Base-by-base conservation (phyloP, 1,140 invertebrate species). In the Piezodorus guildinii region DNA sequence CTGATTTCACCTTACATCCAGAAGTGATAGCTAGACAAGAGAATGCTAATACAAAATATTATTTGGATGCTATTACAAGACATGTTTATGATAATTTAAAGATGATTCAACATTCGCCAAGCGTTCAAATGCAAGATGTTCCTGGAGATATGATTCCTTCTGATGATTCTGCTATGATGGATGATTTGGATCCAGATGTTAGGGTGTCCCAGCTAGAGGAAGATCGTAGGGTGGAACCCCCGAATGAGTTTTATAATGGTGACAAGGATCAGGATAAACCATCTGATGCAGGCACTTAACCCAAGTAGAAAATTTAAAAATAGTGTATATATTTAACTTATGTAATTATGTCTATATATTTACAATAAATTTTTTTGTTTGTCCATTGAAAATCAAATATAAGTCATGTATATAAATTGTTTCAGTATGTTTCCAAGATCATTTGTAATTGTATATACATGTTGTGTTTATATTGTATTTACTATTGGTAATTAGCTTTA, bases 191-290 rank as follows among this genome's bases (percentile, higher is more conserved):
- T 75, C 89, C 88, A 2, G 91, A 94, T 70, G 81, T 89, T 0
- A 77, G 88, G 60, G 84, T 90, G 64, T 85, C 86, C 69, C 82
- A 87, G 66, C 82, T 86, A 21, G 88, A 94, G 60, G 82, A 86
- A 0, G 90, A 95, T 72, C 88, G 87, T 73, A 84, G 89, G 71
- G 82, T 94, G 0, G 92, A 95, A 65, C 81, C 87, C 4, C 83
- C 85, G 65, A 95, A 94, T 76, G 94, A 97, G 77, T 97, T 92
- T 78, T 96, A 88, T 72, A 87, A 94, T 69, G 91, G 90, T 21
- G 93, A 97, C 54, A 70, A 72, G 66, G 70, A 72, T 64, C 70
- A 72, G 63, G 70, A 72, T 51, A 65, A 68, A 64, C 8, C 54
- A 60, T 27, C 39, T 52, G 62, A 63, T 58, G 3, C n/a, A 21